phyloP scores from a whole-genome alignment of 2,888 invertebrate species.

The Aphodius sticticus region DNA sequence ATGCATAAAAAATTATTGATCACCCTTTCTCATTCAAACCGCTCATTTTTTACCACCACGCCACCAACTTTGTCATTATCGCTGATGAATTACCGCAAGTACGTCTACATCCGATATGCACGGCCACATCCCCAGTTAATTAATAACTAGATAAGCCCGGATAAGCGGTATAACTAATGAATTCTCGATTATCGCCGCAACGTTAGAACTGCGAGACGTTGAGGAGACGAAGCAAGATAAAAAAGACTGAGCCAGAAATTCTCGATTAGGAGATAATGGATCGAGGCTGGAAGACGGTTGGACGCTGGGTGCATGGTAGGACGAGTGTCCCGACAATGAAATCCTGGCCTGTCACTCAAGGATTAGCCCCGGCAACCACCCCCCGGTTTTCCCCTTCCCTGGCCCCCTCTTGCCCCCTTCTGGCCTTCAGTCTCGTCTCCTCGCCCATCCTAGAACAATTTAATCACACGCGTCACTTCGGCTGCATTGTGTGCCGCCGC shows the following conservation, averaged over 20 bases:
- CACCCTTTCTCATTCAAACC: background rate
- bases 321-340: constrained; percentile 27
- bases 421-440: too few relatives aligned
- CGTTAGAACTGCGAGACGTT: background rate
- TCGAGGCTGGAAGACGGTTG: background rate
- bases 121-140: constrained; percentile 17
- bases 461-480: constrained; percentile 39
- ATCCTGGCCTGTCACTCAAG: constrained; percentile 38
- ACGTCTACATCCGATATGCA: constrained; percentile 15
- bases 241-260: constrained; percentile 12
- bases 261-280: background rate
- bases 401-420: background rate
- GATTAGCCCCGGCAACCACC: constrained; percentile 32
- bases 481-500: constrained; percentile 26
- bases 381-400: background rate
- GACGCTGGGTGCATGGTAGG: background rate
- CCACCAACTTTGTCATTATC: background rate
- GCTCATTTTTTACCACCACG: background rate
- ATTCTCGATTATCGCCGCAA: constrained; percentile 38
- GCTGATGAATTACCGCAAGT: constrained; percentile 10
- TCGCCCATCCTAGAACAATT: constrained; percentile 37
- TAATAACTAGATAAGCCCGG: constrained; percentile 23
- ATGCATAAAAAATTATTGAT: background rate
- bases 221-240: background rate
- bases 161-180: constrained; percentile 4